Conservation (phyloP, 1,140 invertebrate species). For the Penaeus indicus region DNA sequence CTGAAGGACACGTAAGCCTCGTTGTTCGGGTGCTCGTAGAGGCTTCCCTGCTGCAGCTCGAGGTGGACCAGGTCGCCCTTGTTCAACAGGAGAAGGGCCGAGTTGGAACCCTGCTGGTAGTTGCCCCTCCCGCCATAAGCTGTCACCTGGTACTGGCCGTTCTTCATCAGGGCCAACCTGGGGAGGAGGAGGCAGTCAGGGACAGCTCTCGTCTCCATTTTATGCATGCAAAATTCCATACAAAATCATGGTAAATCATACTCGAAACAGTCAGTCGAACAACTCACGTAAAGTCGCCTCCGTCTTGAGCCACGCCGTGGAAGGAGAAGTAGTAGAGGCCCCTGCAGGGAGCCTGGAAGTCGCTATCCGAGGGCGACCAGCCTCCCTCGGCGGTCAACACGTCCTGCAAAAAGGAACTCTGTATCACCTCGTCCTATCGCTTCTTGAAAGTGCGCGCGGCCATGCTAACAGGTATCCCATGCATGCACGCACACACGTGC, state of each 20-base stretch:
- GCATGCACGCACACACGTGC: too few relatives aligned
- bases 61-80: conserved; percentile 1
- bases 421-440: too few relatives aligned
- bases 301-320: neutral
- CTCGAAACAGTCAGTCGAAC: neutral
- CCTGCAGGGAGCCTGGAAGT: conserved; percentile 16
- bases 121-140: conserved; percentile 3
- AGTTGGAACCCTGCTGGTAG: conserved; percentile 40
- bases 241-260: neutral
- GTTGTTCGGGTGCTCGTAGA: conserved; percentile 36
- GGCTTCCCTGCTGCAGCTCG: conserved; percentile 23
- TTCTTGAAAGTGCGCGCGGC: too few relatives aligned
- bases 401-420: neutral
- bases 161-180: conserved; percentile 35
- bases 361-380: neutral
- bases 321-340: conserved; percentile 36
- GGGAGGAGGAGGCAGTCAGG: neutral
- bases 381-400: conserved; percentile 18
- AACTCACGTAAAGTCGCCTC: conserved; percentile 36
- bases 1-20: conserved; percentile 40
- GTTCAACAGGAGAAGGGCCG: neutral
- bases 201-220: neutral
- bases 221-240: neutral
- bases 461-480: too few relatives aligned
- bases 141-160: conserved; percentile 26